Percentiles rank a stretch among this genome's conserved stretches.
phyloP scores from a whole-genome alignment of 2,797 vertebrate genomes.

The Hephaestus fuliginosus region DNA sequence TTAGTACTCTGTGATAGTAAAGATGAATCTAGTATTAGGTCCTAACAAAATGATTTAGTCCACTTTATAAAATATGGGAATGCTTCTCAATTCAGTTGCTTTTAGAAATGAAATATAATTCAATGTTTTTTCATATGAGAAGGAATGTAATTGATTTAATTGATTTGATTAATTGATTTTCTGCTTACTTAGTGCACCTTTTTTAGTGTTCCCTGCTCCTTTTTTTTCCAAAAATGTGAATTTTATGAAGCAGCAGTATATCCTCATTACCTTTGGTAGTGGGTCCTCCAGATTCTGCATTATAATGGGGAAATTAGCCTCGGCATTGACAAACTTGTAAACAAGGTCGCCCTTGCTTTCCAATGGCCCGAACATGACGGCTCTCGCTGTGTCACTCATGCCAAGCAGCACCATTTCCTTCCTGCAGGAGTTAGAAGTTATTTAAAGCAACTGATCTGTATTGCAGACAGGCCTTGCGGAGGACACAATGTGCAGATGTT shows the following conservation, averaged over 20 bases:
- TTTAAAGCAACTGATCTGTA: constrained; percentile 29
- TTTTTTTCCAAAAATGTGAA: background rate
- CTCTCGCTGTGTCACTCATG: constrained; percentile 69
- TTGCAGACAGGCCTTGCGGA: background rate
- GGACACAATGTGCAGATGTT: constrained; percentile 4
- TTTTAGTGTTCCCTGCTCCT: background rate
- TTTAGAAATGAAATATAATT: background rate
- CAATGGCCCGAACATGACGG: constrained; percentile 46
- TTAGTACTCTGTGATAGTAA: too few relatives aligned
- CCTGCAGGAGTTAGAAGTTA: constrained; percentile 69
- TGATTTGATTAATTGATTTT: too few relatives aligned
- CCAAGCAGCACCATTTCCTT: constrained; percentile 85
- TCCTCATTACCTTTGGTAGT: constrained; percentile 82
- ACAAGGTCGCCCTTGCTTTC: constrained; percentile 81
- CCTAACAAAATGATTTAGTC: background rate
- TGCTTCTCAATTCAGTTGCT: background rate
- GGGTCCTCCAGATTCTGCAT: constrained; percentile 82
- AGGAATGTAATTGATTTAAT: background rate
- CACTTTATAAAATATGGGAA: background rate
- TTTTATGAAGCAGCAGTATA: background rate
- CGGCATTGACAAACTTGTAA: constrained; percentile 75
- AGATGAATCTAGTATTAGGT: background rate
- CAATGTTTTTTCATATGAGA: background rate
- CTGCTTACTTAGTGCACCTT: background rate
- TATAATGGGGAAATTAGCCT: constrained; percentile 80